Conservation (phyloP, 1,140 invertebrate species). For the Cherax destructor region DNA sequence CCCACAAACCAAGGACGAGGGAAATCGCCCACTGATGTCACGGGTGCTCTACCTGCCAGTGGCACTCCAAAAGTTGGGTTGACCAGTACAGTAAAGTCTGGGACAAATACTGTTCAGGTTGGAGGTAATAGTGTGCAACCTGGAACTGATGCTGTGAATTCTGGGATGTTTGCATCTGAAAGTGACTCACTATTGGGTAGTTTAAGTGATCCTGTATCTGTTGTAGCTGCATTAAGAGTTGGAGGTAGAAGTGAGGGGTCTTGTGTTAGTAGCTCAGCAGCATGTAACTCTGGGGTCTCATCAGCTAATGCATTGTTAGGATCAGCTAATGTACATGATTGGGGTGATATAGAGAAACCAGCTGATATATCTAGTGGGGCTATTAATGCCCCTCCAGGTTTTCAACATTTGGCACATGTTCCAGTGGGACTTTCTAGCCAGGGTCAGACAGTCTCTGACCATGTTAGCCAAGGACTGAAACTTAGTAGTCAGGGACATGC, state of each 20-base stretch:
- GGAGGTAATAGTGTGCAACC: background rate
- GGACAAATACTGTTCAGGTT: background rate
- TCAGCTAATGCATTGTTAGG: background rate
- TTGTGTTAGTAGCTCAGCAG: background rate
- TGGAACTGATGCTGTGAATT: background rate
- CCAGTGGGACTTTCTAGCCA: background rate
- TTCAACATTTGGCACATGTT: conserved; percentile 33
- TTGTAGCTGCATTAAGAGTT: background rate
- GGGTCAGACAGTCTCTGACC: background rate
- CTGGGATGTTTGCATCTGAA: background rate
- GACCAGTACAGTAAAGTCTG: background rate
- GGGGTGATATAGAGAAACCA: conserved; percentile 5
- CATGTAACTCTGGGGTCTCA: background rate
- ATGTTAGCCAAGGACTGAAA: conserved; percentile 2
- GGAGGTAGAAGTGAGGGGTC: background rate
- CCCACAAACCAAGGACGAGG: conserved; percentile 18
- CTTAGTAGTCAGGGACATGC: conserved; percentile 7
- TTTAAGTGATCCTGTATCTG: conserved; percentile 1
- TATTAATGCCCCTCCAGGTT: conserved; percentile 40
- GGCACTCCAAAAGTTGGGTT: conserved; percentile 8
- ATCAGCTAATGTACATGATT: background rate
- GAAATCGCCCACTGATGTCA: background rate
- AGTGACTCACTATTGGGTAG: conserved; percentile 1
- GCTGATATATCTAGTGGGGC: background rate
- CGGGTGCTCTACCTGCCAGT: conserved; percentile 14